Conservation (phyloP, 2,797 vertebrate species). For the Cossypha dichroa region DNA sequence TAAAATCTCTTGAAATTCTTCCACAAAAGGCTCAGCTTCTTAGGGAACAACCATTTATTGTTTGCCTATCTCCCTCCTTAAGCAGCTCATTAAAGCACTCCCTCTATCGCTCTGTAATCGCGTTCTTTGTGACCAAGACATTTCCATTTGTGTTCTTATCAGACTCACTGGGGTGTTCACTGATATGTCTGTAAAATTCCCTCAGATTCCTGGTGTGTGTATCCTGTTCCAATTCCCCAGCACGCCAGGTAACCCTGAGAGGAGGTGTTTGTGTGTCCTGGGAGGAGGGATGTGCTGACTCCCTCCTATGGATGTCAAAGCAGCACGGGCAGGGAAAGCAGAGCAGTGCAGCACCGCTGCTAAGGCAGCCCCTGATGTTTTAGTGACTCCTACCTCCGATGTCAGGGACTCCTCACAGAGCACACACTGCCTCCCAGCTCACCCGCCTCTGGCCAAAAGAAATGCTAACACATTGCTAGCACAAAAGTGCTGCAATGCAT, state of each 20-base stretch:
- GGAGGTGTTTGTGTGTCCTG: not conserved
- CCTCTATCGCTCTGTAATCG: not conserved
- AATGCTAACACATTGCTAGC: not conserved
- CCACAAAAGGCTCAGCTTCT: conserved; percentile 6
- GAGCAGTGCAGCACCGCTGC: not conserved
- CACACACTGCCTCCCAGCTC: not conserved
- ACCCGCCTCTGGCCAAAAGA: not conserved
- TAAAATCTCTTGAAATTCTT: conserved; percentile 22
- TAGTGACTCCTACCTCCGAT: not conserved
- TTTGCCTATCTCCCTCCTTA: not conserved
- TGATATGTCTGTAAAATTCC: not conserved
- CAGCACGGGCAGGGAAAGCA: not conserved
- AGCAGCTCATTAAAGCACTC: conserved; percentile 4
- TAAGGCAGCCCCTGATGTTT: not conserved
- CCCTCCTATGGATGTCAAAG: not conserved
- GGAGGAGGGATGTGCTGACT: not conserved
- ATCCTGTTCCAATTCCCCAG: not conserved
- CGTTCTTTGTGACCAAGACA: not conserved
- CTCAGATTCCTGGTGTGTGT: not conserved
- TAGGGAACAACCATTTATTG: not conserved
- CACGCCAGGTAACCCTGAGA: not conserved
- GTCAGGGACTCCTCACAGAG: not conserved
- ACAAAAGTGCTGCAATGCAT: not conserved
- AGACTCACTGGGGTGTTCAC: not conserved
- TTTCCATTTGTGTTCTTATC: not conserved